Percentiles rank a stretch among this genome's conserved stretches.
phyloP scores from a whole-genome alignment of 2,888 invertebrate genomes.

The Gnatocerus cornutus region DNA sequence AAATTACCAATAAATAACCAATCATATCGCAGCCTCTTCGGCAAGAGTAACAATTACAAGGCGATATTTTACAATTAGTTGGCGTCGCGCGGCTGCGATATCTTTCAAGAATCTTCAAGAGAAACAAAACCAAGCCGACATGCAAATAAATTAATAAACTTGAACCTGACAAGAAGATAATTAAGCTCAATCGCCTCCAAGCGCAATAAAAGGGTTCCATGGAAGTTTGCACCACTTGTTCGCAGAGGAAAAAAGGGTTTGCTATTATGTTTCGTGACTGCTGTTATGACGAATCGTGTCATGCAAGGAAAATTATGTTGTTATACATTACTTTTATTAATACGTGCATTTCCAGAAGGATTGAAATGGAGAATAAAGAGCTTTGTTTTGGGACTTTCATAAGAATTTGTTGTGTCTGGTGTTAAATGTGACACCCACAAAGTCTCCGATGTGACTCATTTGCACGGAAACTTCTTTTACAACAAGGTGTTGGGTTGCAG shows the following conservation, averaged over 20 bases:
- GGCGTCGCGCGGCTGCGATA: constrained; percentile 34
- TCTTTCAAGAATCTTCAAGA: constrained; percentile 30
- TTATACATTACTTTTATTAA: neutral
- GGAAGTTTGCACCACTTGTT: neutral
- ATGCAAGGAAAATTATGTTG: constrained; percentile 1
- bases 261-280: neutral
- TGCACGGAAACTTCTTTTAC: constrained; percentile 15
- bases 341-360: neutral
- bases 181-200: constrained; percentile 28
- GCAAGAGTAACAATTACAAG: constrained; percentile 51
- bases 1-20: constrained; percentile 46
- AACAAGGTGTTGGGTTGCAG: constrained; percentile 2
- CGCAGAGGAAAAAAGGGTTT: neutral
- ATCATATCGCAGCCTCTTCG: constrained; percentile 31
- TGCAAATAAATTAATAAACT: constrained; percentile 47
- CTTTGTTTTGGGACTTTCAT: constrained; percentile 1
- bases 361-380: neutral
- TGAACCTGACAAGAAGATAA: constrained; percentile 32
- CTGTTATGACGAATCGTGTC: neutral
- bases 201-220: constrained; percentile 4
- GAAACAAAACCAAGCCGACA: constrained; percentile 36
- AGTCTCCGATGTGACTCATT: constrained; percentile 12
- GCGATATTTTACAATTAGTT: constrained; percentile 58
- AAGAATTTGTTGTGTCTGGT: constrained; percentile 17
- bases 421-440: constrained; percentile 16